Conservation (phyloP, 2,113 vertebrate genomes). For the Trogon melanurus region DNA sequence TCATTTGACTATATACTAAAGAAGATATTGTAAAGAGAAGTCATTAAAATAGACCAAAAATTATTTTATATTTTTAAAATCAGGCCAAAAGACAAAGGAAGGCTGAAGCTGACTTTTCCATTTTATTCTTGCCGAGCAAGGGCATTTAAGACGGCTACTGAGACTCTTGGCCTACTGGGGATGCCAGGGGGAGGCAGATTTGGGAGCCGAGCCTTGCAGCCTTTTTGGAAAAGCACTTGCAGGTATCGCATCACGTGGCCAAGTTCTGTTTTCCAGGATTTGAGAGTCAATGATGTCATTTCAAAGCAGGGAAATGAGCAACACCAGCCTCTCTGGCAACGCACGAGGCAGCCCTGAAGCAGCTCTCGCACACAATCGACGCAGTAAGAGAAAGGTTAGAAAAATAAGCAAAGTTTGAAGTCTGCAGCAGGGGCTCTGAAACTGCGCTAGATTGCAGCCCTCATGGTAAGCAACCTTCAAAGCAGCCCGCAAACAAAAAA, state of each 20-base stretch:
- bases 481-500: neutral
- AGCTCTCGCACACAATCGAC: neutral
- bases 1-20: neutral
- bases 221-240: neutral
- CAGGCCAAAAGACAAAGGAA: neutral
- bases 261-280: conserved; percentile 9
- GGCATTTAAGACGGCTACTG: neutral
- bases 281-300: conserved; percentile 34
- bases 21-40: neutral
- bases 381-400: conserved; percentile 23
- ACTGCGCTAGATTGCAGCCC: neutral
- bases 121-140: neutral
- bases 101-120: neutral
- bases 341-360: neutral
- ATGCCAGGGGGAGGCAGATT: neutral
- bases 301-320: conserved; percentile 54
- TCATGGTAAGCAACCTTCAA: conserved; percentile 17
- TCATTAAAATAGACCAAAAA: neutral
- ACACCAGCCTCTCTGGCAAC: neutral
- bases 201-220: neutral
- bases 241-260: neutral
- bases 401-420: conserved; percentile 55
- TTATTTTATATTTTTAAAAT: neutral
- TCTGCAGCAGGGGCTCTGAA: neutral
- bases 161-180: neutral